Evolutionary conservation across 2,113 vertebrate genomes (phyloP).

Genomic region (Gymnocephalus cernua): DNA sequence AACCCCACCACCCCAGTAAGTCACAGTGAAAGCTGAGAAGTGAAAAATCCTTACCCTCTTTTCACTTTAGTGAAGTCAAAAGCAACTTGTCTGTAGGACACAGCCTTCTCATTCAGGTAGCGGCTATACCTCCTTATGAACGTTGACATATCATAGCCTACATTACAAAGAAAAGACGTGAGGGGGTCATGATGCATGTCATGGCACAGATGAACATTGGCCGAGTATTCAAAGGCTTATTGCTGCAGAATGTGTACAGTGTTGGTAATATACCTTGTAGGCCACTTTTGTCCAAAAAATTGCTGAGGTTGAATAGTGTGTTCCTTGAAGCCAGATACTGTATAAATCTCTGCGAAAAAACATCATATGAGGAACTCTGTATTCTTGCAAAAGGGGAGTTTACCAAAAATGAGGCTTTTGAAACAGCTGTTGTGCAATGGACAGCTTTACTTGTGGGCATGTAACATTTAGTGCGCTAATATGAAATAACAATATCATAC

Average conservation of each 20-base stretch:
- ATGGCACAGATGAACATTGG: neutral
- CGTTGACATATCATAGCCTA: conserved; percentile 95
- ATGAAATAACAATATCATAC: neutral
- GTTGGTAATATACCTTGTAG: conserved; percentile 87
- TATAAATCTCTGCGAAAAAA: conserved; percentile 91
- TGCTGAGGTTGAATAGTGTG: conserved; percentile 96
- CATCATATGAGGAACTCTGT: conserved; percentile 2
- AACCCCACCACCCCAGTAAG: neutral
- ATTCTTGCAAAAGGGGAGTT: neutral
- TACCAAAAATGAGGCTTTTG: neutral
- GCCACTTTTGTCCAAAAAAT: conserved; percentile 97
- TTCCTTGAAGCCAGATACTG: conserved; percentile 98
- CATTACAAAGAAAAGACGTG: neutral
- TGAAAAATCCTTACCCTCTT: conserved; percentile 88
- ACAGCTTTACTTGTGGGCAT: neutral
- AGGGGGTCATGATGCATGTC: neutral
- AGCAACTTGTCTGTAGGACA: conserved; percentile 96
- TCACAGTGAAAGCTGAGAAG: neutral
- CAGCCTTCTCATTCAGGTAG: conserved; percentile 96
- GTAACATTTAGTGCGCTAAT: neutral
- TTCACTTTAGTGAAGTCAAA: conserved; percentile 99
- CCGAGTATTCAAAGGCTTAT: neutral
- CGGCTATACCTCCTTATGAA: conserved; percentile 95
- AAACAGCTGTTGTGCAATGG: conserved; percentile 15
- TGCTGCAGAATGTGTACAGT: neutral